A percentile compares a stretch with the other conserved stretches of the same genome.
Conservation (phyloP, 2,113 vertebrate genomes). For the Pyrgilauda ruficollis region DNA sequence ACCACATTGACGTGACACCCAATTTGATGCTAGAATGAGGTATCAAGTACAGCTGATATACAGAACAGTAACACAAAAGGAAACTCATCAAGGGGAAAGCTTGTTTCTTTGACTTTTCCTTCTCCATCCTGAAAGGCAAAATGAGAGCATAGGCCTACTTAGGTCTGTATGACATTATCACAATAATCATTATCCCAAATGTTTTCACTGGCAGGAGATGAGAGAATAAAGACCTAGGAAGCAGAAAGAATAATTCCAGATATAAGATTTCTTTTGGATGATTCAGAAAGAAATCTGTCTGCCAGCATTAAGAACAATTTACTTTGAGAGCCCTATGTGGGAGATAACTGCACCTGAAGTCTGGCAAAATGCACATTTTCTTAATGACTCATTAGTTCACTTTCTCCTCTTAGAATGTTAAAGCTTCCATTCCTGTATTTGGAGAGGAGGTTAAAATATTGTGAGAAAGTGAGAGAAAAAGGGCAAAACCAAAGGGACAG, state of each 20-base stretch:
- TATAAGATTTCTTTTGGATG: neutral
- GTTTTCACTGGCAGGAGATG: neutral
- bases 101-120: neutral
- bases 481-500: accelerated
- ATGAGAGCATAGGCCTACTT: neutral
- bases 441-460: neutral
- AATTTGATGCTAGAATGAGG: neutral
- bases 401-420: neutral
- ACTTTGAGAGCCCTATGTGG: neutral
- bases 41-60: neutral
- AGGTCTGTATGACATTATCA: neutral
- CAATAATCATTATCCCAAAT: neutral
- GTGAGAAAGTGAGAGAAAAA: neutral
- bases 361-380: neutral
- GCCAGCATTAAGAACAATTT: neutral
- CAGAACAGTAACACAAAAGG: neutral
- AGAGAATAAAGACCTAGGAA: neutral
- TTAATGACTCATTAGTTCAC: neutral
- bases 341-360: neutral
- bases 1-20: accelerated
- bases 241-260: neutral
- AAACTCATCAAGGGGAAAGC: neutral
- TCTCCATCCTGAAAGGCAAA: neutral
- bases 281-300: neutral
- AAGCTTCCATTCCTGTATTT: neutral